These are phyloP conservation scores for Aplidium turbinatum DNA, from an alignment of 23 tunicate species.

Conservation along the genomic window DNA sequence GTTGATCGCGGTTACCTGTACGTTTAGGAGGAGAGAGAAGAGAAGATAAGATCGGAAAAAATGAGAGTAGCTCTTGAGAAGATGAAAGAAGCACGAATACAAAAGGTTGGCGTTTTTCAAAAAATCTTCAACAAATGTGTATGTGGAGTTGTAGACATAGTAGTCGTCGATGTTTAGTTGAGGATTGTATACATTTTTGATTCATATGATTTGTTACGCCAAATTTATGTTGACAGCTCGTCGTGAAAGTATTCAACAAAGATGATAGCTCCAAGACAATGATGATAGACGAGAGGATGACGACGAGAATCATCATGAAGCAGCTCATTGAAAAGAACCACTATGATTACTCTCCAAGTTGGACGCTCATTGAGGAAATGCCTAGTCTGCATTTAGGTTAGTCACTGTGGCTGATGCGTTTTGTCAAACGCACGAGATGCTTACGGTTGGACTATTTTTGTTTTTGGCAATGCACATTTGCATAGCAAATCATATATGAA, in stretches of 20 bases:
- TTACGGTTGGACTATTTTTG: no score
- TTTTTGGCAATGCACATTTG: no score
- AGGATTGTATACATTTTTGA: no score
- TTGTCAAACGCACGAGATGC: no score
- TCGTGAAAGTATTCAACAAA: conserved; percentile 91
- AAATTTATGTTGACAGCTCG: conserved; percentile 68
- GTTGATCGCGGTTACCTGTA: not conserved
- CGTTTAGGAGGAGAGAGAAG: conserved; percentile 82
- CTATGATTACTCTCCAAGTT: conserved; percentile 65
- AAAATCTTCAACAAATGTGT: no score
- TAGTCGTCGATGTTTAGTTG: no score
- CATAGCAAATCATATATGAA: no score
- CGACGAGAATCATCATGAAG: conserved; percentile 53
- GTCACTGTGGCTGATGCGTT: no score
- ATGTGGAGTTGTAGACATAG: no score
- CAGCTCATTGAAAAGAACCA: conserved; percentile 91
- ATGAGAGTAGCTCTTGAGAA: conserved; percentile 84
- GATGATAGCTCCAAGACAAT: conserved; percentile 87
- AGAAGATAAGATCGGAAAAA: conserved; percentile 65
- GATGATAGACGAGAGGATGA: conserved; percentile 87
- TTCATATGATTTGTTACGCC: no score
- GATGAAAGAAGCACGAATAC: conserved; percentile 92
- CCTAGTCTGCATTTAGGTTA: conserved; percentile 83
- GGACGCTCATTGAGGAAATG: conserved; percentile 87
- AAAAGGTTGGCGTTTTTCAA: conserved; percentile 78